Evolutionary conservation across 1,140 invertebrate species (phyloP), one percentile per base, ranked within the genome.

Genomic region (Meteorus sp.): DNA sequence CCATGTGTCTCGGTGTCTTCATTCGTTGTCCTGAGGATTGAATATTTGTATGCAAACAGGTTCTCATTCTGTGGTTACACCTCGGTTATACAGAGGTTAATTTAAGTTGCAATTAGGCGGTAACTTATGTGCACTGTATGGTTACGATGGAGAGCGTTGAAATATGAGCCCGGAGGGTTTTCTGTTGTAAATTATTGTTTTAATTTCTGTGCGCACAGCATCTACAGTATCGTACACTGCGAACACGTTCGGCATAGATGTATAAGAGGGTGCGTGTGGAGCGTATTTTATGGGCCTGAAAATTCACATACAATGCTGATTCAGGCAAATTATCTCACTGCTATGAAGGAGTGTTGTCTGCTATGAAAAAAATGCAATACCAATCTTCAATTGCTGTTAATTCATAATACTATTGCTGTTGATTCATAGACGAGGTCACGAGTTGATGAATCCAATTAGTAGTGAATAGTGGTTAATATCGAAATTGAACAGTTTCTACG

Each of bases 181-280:
- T 17, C 51, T 37, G 55, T 57, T 67, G 71, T 77, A 72, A 77
- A 75, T 74, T 76, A 76, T 76, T 67, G 73, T 75, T 76, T 76
- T 73, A 76, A 76, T 76, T 76, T 75, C 66, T 58, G 53, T 54
- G 56, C 61, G 60, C 56, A 41, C 60, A 53, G 62, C 60, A 54
- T 64, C 58, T 35, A 48, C 37, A 56, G 61, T n/a, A n/a, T n/a
- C n/a, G n/a, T n/a, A n/a, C n/a, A n/a, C n/a, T n/a, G n/a, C n/a
- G n/a, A n/a, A 39, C 8, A 39, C 35, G 35, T 39, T 11, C 13
- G 35, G 35, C 3, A 15, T 8, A 13, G 35, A 3, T 7, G 35
- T 57, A 27, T 11, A n/a, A 35, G 47, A 25, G 47, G 35, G 27
- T 27, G 64, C 58, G 56, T 45, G 64, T 57, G 62, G 29, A 39